Conservation (phyloP, 2,113 vertebrate species). For the Numida meleagris region DNA sequence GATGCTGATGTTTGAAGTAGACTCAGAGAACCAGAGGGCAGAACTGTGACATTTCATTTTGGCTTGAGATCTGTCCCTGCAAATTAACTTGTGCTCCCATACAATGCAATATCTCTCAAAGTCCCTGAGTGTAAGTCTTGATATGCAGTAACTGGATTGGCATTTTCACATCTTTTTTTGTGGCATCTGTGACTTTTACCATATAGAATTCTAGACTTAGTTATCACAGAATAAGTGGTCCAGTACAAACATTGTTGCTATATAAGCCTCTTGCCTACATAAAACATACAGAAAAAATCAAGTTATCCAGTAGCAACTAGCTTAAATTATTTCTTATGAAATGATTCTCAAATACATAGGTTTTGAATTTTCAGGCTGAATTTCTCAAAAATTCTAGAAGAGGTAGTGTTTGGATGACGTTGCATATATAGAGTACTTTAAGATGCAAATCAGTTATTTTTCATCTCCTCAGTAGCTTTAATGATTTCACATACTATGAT, state of each 20-base stretch:
- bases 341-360: not conserved
- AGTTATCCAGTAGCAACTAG: not conserved
- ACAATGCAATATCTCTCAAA: not conserved
- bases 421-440: not conserved
- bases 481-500: not conserved
- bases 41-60: slow-evolving; percentile 30
- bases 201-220: not conserved
- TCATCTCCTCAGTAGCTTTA: not conserved
- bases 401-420: slow-evolving; percentile 35
- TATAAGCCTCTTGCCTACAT: not conserved
- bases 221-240: not conserved
- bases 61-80: not conserved
- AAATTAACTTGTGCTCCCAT: not conserved
- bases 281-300: not conserved
- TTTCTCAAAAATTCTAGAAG: slow-evolving; percentile 18
- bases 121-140: not conserved
- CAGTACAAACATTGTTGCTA: not conserved
- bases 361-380: not conserved
- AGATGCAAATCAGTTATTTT: slow-evolving; percentile 19
- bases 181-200: not conserved
- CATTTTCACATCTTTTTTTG: not conserved
- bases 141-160: not conserved
- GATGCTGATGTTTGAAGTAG: not conserved
- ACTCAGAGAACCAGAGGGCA: not conserved
- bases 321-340: not conserved